Evolutionary conservation across 2,888 invertebrate species (phyloP), one percentile per base, ranked within the genome.

Genomic region (Aproaerema taeniolella): DNA sequence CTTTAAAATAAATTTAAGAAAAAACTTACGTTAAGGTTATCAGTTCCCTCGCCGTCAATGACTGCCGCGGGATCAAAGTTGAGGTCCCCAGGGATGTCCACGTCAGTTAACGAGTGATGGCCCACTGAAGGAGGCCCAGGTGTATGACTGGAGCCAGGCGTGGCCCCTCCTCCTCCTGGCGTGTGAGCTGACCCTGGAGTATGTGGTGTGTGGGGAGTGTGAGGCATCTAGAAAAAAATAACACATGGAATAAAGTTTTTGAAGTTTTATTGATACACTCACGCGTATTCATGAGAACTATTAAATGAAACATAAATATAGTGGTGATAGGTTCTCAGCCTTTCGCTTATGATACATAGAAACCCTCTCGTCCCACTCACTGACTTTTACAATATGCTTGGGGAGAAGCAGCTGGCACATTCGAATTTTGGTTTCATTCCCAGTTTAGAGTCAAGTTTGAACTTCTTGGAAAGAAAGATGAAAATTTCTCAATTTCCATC

Each of bases 11-110:
- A n/a, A n/a, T n/a, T n/a, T n/a, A 20, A 20, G 20, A 20, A 20
- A 20, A 20, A 20, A 91, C 95, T 94, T 87, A 97, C 97, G 88
- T 97, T 97, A 58, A 97, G 90, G 52, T 92, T 92, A 81, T 96
- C 96, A 67, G 94, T 93, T 53, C 95, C 95, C 78, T 96, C 96
- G 41, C 95, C 95, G 61, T 96, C 96, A 62, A 97, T 96, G 57
- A 96, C 95, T 50, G 95, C 94, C 51, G 96, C 93, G 26, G 97
- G 96, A 82, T 97, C 97, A 71, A 97, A 97, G 81, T 95, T 95
- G 65, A 96, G 89, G 79, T 96, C 96, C 38, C 94, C 94, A 47
- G 95, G 95, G 61, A 95, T 91, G 79, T 94, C 94, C 52, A 92
- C 91, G 54, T 93, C 90, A 41, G 90, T 89, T 42, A 87, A 69